Evolutionary conservation across 1,140 invertebrate genomes (phyloP).

Genomic region (Vanessa tameamea): DNA sequence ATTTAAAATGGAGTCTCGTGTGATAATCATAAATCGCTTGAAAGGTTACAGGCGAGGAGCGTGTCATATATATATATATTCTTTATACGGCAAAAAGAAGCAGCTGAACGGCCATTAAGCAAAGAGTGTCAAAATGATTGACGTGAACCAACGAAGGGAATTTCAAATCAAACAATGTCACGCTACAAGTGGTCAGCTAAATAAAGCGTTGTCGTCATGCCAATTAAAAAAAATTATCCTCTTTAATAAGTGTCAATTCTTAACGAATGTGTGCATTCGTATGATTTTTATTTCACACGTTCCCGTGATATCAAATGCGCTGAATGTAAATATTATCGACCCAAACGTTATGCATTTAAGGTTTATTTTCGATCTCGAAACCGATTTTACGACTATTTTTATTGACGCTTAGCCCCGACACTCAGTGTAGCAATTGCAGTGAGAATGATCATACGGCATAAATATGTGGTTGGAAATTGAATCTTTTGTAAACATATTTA

Average conservation of each 20-base stretch:
- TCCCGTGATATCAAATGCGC: constrained; percentile 42
- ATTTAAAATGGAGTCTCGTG: constrained; percentile 19
- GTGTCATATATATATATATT: constrained; percentile 37
- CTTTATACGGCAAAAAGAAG: constrained; percentile 43
- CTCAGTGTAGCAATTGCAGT: constrained; percentile 57
- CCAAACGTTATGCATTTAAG: constrained; percentile 45
- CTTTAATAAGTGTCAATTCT: constrained; percentile 80
- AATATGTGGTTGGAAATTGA: constrained; percentile 39
- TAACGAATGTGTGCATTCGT: constrained; percentile 79
- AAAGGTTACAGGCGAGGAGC: constrained; percentile 31
- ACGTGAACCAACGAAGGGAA: constrained; percentile 65
- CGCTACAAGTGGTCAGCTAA: constrained; percentile 66
- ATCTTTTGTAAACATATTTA: constrained; percentile 42
- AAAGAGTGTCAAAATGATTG: constrained; percentile 60
- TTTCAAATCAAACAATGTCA: constrained; percentile 73
- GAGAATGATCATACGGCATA: constrained; percentile 52
- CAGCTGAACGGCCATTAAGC: constrained; percentile 37
- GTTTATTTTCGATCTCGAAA: constrained; percentile 49
- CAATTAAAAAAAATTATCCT: constrained; percentile 80
- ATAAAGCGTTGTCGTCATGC: constrained; percentile 78
- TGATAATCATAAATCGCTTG: constrained; percentile 36
- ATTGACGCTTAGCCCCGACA: constrained; percentile 77
- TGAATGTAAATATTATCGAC: constrained; percentile 40
- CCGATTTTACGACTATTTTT: constrained; percentile 78
- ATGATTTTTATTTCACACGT: constrained; percentile 80